Base-by-base conservation (phyloP, 2,113 vertebrate genomes). In the Limnothrissa miodon region DNA sequence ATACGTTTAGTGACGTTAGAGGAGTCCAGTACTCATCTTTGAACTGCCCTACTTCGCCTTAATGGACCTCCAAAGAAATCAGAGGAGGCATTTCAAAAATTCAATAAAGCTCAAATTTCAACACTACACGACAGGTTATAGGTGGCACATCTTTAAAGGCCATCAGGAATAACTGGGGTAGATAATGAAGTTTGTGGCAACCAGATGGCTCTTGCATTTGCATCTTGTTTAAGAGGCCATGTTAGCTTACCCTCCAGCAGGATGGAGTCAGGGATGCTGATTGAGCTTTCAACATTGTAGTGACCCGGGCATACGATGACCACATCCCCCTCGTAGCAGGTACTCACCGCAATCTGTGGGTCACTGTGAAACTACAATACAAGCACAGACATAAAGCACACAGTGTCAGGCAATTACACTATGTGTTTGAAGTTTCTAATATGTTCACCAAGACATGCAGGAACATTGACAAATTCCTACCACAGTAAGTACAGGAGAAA, bases 181-280 rank as follows among this genome's bases (percentile, higher is more conserved):
- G 23, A 56, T 5, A 56, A 21, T 6, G 21, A 56, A 1, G 21
- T 23, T 56, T 19, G 51, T 56, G 51, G 21, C 19, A 56, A 56
- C 6, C 4, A 0, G 6, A 21, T 56, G 21, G 51, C 51, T 56
- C 19, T 56, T 21, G 19, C 51, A 56, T 56, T 6, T 56, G 19
- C 51, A 56, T 56, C 51, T 21, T 56, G 19, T 23, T 7, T 5
- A 21, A 4, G 51, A 5, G 19, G 51, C 19, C 21, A 23, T 56
- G 19, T 56, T 21, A 56, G 51, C 80, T 78, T 88, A 96, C 96
- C 97, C 95, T 98, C 97, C 62, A 99, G 42, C 39, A 93, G 92
- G 79, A 99, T 87, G 78, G 97, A 97, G 90, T 98, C 97, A 45
- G 96, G 93, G 46, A 98, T 94, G 86, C 92, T 93, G 84, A 98